Percentiles rank a stretch among this genome's conserved stretches.
Conservation (phyloP, 2,888 invertebrate genomes). For the Drosophila suboccidentalis region DNA sequence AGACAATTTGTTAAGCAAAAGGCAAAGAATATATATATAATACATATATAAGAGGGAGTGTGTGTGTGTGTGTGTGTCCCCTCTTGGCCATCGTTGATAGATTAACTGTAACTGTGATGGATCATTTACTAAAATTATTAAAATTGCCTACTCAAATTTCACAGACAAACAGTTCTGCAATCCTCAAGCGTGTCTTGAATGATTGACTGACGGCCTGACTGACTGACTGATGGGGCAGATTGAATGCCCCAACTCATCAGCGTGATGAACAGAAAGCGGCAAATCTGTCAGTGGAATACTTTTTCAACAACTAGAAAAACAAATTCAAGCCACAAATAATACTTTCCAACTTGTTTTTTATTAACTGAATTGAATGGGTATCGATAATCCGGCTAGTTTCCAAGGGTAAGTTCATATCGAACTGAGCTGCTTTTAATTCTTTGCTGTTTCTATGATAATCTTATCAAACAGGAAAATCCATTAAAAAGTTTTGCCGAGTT, state of each 20-base stretch:
- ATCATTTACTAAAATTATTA: constrained; percentile 84
- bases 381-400: neutral
- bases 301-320: neutral
- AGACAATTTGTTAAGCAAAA: constrained; percentile 75
- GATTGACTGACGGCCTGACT: constrained; percentile 24
- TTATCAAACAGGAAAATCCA: constrained; percentile 78
- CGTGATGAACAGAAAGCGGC: constrained; percentile 7
- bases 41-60: too few relatives aligned
- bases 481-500: constrained; percentile 77
- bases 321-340: neutral
- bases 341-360: neutral
- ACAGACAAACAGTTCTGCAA: constrained; percentile 44
- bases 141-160: constrained; percentile 79
- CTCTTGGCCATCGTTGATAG: constrained; percentile 71
- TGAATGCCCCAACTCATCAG: constrained; percentile 11
- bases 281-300: constrained; percentile 9
- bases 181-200: constrained; percentile 8
- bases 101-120: constrained; percentile 84
- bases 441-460: constrained; percentile 64
- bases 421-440: constrained; percentile 15
- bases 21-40: too few relatives aligned
- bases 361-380: neutral
- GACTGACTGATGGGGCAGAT: constrained; percentile 12
- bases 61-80: constrained; percentile 1
- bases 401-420: too few relatives aligned